Evolutionary conservation across 2,113 vertebrate species (phyloP).

Genomic region (Benitochromis conjunctus): DNA sequence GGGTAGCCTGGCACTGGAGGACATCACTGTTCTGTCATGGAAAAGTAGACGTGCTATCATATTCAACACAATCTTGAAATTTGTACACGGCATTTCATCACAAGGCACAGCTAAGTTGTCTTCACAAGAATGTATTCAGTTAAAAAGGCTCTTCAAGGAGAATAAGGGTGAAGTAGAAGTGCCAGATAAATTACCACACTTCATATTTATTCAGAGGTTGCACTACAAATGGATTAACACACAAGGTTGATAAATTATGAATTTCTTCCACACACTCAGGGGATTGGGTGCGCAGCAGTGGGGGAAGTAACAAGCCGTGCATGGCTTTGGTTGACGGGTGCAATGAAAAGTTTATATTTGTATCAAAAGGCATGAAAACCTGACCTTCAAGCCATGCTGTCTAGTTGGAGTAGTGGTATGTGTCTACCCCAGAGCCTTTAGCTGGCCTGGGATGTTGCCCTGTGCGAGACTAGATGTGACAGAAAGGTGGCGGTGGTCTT

Average conservation of each 20-base stretch:
- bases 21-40: not conserved
- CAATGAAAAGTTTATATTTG: not conserved
- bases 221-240: not conserved
- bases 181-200: too few species aligned
- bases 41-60: not conserved
- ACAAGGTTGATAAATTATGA: not conserved
- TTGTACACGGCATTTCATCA: not conserved
- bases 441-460: not conserved
- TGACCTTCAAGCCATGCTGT: not conserved
- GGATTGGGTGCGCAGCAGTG: not conserved
- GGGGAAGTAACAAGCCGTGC: not conserved
- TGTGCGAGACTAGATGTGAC: conserved; percentile 7
- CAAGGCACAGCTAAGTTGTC: not conserved
- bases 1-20: not conserved
- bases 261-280: not conserved
- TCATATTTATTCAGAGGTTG: not conserved
- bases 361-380: not conserved
- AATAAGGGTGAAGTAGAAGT: not conserved
- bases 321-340: conserved; percentile 12
- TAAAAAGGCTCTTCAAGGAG: not conserved
- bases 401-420: not conserved
- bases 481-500: not conserved
- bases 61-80: not conserved
- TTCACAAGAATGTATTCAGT: not conserved
- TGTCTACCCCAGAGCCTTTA: not conserved